Base-by-base conservation (phyloP, 2,888 invertebrate genomes). In the Pseudococcus jackbeardsleyi region DNA sequence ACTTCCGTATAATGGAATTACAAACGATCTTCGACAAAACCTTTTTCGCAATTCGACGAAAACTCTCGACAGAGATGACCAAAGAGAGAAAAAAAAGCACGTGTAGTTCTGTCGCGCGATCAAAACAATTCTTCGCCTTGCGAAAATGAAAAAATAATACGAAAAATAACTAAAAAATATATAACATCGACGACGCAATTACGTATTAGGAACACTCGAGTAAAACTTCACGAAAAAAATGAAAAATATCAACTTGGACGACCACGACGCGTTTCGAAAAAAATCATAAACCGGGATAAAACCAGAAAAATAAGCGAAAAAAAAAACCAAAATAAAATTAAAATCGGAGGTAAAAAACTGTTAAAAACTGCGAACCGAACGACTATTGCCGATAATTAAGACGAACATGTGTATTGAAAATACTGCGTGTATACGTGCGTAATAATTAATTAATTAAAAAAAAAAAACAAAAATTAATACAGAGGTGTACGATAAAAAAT, bases 401-500 rank as follows among this genome's bases (percentile, higher is more conserved):
- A 42, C 42, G 59, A 59, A 59, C 64, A 19, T 64, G 64, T 9
- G 9, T 64, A 59, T 59, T 5, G 59, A 19, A 59, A 59, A 59
- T 59, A 22, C 64, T 64, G 64, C 64, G 22, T 64, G 64, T 22
- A 64, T 64, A 64, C 64, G 64, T 64, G 64, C 64, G 64, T 64
- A 64, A 64, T 64, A 64, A 64, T 64, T 64, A 64, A 64, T 64
- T 64, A 54, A 87, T 15, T 48, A 77, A 8, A 77, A 87, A 11
- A 46, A 87, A 87, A 87, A 87, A 87, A 26, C 33, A 85, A 59
- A 59, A 85, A 59, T 59, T 33, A 33, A 64, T 64, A 64, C 64
- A 64, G 64, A 64, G 22, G 64, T 64, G 64, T 64, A 64, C 64
- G 64, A 64, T 64, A 85, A 54, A 84, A 50, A 84, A 84, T 50